These are phyloP conservation scores for Xenentodon cancila DNA, from an alignment of 2,797 vertebrate species.

Conservation along the genomic window DNA sequence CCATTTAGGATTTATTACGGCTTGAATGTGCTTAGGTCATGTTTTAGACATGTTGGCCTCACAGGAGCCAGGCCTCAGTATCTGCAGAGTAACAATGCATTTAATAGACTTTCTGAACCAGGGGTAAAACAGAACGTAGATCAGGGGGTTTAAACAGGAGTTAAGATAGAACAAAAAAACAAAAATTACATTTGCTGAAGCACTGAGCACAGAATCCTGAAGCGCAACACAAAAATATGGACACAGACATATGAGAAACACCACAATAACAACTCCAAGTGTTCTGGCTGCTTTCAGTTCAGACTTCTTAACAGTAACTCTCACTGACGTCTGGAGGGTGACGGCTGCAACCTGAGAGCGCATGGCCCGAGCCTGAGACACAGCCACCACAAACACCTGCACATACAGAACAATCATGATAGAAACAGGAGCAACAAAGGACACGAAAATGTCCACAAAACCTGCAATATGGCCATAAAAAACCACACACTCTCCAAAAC, in stretches of 20 bases:
- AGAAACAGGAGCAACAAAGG: slow-evolving; percentile 52
- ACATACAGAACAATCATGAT: slow-evolving; percentile 42
- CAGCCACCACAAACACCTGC: too few relatives aligned
- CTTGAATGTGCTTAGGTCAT: too few relatives aligned
- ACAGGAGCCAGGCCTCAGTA: too few relatives aligned
- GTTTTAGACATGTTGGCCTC: too few relatives aligned
- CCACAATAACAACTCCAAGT: slow-evolving; percentile 40
- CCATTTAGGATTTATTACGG: too few relatives aligned
- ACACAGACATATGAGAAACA: slow-evolving; percentile 54
- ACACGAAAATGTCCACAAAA: slow-evolving; percentile 30
- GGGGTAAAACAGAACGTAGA: too few relatives aligned
- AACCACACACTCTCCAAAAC: slow-evolving; percentile 56
- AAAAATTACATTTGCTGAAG: background rate
- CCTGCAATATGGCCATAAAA: slow-evolving; percentile 3
- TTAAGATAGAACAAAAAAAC: slow-evolving; percentile 51
- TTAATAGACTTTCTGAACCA: too few relatives aligned
- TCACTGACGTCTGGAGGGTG: background rate
- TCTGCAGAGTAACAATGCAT: too few relatives aligned
- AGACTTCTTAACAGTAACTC: slow-evolving; percentile 11
- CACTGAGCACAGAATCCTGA: too few relatives aligned
- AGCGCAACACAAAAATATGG: slow-evolving; percentile 51
- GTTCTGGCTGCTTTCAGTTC: too few relatives aligned
- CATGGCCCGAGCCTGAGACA: slow-evolving; percentile 40
- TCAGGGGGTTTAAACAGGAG: too few relatives aligned
- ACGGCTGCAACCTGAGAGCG: slow-evolving; percentile 22